phyloP scores from a whole-genome alignment of 2,797 vertebrate genomes.

The Paguma larvata region DNA sequence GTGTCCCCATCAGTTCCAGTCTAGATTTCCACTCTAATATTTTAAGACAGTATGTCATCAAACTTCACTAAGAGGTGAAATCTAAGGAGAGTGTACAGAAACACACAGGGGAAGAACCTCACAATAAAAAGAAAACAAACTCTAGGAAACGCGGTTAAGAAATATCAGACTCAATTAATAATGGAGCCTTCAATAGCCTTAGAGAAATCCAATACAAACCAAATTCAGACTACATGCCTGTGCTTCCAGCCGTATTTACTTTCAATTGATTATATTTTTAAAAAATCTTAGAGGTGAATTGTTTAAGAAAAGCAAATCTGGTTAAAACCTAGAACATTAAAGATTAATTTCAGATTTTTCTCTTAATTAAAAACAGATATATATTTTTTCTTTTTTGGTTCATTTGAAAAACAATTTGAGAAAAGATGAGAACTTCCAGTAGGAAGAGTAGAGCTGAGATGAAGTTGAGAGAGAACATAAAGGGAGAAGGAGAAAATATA shows the following conservation, averaged over 20 bases:
- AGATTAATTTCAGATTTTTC: slow-evolving; percentile 41
- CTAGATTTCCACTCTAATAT: slow-evolving; percentile 44
- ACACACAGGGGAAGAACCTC: slow-evolving; percentile 34
- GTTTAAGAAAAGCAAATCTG: slow-evolving; percentile 61
- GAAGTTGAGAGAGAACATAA: neutral
- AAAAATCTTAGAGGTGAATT: neutral
- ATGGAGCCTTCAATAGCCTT: slow-evolving; percentile 45
- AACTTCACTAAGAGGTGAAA: slow-evolving; percentile 20
- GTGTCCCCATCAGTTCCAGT: neutral
- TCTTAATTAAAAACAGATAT: slow-evolving; percentile 53
- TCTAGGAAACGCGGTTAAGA: slow-evolving; percentile 58
- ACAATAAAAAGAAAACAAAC: slow-evolving; percentile 70
- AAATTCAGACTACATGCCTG: slow-evolving; percentile 44
- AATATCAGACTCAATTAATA: slow-evolving; percentile 67
- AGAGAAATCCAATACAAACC: slow-evolving; percentile 67
- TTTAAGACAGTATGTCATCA: slow-evolving; percentile 30
- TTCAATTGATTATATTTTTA: slow-evolving; percentile 48
- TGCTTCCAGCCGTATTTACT: slow-evolving; percentile 54
- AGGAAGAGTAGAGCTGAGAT: neutral
- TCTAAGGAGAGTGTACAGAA: slow-evolving; percentile 50
- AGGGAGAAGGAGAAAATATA: slow-evolving; percentile 26
- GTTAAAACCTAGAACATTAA: slow-evolving; percentile 53
- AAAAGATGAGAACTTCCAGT: neutral
- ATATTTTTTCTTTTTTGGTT: slow-evolving; percentile 18
- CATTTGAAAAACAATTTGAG: neutral